Evolutionary conservation across 2,888 invertebrate genomes (phyloP).

Genomic region (Stratiomys singularior): DNA sequence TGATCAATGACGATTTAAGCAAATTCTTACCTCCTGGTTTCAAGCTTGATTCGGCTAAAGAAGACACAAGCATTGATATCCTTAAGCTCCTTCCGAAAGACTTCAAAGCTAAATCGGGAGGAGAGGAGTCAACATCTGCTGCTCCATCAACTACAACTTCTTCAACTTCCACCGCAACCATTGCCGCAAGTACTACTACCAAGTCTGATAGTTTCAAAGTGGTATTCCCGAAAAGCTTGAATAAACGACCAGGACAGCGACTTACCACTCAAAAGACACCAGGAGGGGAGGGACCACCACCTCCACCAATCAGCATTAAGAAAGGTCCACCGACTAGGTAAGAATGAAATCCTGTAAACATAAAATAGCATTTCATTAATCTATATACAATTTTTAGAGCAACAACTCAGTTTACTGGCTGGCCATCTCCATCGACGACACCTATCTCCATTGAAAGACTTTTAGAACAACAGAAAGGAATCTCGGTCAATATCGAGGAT

Average conservation of each 20-base stretch:
- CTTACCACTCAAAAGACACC: conserved; percentile 70
- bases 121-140: background rate
- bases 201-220: conserved; percentile 70
- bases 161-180: background rate
- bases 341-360: conserved; percentile 42
- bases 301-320: conserved; percentile 75
- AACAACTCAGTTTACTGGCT: conserved; percentile 90
- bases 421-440: conserved; percentile 89
- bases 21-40: conserved; percentile 72
- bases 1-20: conserved; percentile 50
- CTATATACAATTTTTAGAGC: conserved; percentile 67
- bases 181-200: conserved; percentile 62
- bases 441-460: conserved; percentile 86
- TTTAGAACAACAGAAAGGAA: conserved; percentile 74
- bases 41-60: conserved; percentile 60
- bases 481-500: conserved; percentile 68
- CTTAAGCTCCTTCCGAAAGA: conserved; percentile 73
- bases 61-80: conserved; percentile 64
- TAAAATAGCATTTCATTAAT: background rate
- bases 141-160: background rate
- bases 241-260: conserved; percentile 70
- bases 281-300: conserved; percentile 65
- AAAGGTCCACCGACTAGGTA: conserved; percentile 88
- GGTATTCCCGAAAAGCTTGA: conserved; percentile 76
- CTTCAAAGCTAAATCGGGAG: conserved; percentile 64